Base-by-base conservation (phyloP, 2,113 vertebrate species). In the Ia io region DNA sequence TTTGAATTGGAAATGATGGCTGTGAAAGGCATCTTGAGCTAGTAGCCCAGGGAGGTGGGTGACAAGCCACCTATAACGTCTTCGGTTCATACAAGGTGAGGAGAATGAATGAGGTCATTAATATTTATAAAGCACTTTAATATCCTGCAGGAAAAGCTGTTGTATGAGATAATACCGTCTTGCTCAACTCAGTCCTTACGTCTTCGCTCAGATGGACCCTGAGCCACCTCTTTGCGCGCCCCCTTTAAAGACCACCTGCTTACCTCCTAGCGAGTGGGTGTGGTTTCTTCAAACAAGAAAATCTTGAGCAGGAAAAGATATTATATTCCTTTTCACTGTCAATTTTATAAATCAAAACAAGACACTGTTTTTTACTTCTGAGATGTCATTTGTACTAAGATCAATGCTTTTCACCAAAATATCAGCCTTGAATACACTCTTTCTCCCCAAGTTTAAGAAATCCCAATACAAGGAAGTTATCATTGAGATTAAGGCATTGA, bases 241-340 rank as follows among this genome's bases (percentile, higher is more conserved):
- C 35, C 12, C 25, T 8, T 2, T 49, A 9, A 71, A 51, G 53
- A 79, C 9, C 37, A 42, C 10, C 59, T 9, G 13, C 49, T 28
- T 32, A 6, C 17, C 47, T 78, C 78, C 1, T 0, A 20, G n/a
- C 1, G 16, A 9, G 16, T 14, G 7, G 28, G 67, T 3, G 9
- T 32, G 35, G 12, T 12, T 59, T 42, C 42, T n/a, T 35, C 13
- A 69, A 22, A 35, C 7, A 6, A 44, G 65, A n/a, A 90, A 84
- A 37, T 11, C 30, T 51, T 35, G 13, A 5, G 49, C 78, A 32
- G 42, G 61, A 35, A 93, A 89, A 93, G 49, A 20, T 5, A 1
- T 78, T 78, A 10, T 6, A 17, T 44, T 47, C 53, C 77, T 85
- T 25, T 32, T 35, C 49, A 35, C 49, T 76, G n/a, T 83, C 69